A percentile compares a stretch with the other conserved stretches of the same genome.
Evolutionary conservation across 2,888 invertebrate species (phyloP).

Genomic region (Drosophila affinis): DNA sequence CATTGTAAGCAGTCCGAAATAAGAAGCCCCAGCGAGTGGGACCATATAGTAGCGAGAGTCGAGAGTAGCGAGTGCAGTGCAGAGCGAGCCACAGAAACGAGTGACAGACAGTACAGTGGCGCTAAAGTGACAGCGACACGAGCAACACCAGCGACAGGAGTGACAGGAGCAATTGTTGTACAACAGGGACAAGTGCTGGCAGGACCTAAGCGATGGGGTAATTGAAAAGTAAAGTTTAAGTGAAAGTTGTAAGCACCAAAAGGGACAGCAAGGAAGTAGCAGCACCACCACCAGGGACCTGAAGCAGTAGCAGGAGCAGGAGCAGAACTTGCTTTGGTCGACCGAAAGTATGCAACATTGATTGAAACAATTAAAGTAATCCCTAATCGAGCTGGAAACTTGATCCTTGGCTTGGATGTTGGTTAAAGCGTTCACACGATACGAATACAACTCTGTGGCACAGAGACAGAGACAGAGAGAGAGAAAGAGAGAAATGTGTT

Average conservation of each 20-base stretch:
- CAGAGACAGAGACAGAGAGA: too few relatives aligned
- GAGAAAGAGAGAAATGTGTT: background rate
- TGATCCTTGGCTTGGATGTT: constrained; percentile 22
- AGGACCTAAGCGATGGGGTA: background rate
- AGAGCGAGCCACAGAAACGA: background rate
- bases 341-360: constrained; percentile 42
- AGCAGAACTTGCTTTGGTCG: constrained; percentile 22
- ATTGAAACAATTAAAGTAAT: constrained; percentile 44
- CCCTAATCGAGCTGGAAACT: constrained; percentile 38
- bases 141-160: background rate
- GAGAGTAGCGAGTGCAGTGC: background rate
- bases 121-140: background rate
- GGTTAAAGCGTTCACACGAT: background rate
- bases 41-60: background rate
- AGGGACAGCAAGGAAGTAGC: constrained; percentile 12
- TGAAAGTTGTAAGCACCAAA: constrained; percentile 32
- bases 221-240: constrained; percentile 41
- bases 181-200: background rate
- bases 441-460: too few relatives aligned
- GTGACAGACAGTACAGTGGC: background rate
- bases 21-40: too few relatives aligned
- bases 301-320: constrained; percentile 8
- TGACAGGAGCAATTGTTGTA: background rate
- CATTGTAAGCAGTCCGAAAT: background rate
- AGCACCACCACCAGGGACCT: background rate